Evolutionary conservation across 2,797 vertebrate genomes (phyloP), one percentile per base, ranked within the genome.

Genomic region (Enteromius anoplus): DNA sequence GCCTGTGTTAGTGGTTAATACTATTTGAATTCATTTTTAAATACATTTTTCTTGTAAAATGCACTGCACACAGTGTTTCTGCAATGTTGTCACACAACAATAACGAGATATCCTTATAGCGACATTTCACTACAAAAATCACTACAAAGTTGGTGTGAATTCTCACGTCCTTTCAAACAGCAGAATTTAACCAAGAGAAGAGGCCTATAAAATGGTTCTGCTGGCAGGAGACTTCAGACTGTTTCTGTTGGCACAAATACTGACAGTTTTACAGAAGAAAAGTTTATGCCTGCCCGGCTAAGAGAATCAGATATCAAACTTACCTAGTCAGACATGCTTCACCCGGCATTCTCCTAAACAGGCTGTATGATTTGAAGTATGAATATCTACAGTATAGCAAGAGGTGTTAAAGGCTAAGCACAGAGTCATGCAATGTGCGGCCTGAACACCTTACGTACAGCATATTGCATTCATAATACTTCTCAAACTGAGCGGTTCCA

Each of bases 181-280:
- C 66, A 68, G 47, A 66, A 55, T 75, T 53, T 40, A 40, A 75
- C 47, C 47, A 76, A 64, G n/a, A 51, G 60, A 26, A 5, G 3
- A 53, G 14, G 40, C 11, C 23, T 42, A 47, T 83, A 49, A 60
- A 83, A 49, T 23, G 15, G 49, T 29, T 23, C 29, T 71, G 45
- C 66, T 53, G 65, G 53, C 53, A 71, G 14, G 65, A 78, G 66
- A 14, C 45, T 29, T 62, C 69, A 55, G 72, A 60, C 45, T 72
- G 68, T 72, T 64, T 70, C 53, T 71, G 62, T 60, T 80, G 78
- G 78, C 72, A 29, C 5, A 55, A 17, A 51, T 37, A 1, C 23
- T 80, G 26, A 11, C 15, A 42, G 37, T n/a, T 71, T 80, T 58
- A 71, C 66, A 60, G 47, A 69, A 80, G 55, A 66, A 69, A 11